Conservation (phyloP, 2,113 vertebrate genomes). For the Pseudonaja textilis region DNA sequence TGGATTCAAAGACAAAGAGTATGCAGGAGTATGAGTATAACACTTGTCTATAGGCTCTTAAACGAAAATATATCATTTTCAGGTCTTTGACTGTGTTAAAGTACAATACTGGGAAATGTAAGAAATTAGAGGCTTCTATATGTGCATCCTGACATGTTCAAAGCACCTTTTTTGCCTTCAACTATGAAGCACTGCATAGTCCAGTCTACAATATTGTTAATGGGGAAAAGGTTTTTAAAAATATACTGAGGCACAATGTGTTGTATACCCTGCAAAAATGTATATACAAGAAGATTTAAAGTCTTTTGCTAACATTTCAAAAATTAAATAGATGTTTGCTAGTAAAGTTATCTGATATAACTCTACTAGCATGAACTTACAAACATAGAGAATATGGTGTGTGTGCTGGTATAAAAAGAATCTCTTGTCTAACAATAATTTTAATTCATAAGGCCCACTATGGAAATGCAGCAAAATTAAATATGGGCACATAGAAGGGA, state of each 20-base stretch:
- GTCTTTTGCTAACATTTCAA: background rate
- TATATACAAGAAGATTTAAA: background rate
- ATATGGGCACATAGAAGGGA: background rate
- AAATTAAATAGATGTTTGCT: background rate
- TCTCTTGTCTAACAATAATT: background rate
- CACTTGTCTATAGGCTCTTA: background rate
- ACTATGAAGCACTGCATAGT: background rate
- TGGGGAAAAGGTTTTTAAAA: background rate
- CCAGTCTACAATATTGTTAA: background rate
- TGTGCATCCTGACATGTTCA: background rate
- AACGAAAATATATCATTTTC: background rate
- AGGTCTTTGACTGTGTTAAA: background rate
- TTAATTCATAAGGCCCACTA: background rate
- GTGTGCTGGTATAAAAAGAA: background rate
- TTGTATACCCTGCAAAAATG: background rate
- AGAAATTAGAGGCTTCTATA: background rate
- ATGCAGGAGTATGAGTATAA: background rate
- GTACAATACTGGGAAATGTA: background rate
- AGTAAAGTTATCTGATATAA: background rate
- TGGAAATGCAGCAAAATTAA: background rate
- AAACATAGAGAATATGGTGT: background rate
- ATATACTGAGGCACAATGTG: background rate
- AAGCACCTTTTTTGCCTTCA: background rate
- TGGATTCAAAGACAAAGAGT: background rate
- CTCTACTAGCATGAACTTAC: background rate